A percentile compares a stretch with the other conserved stretches of the same genome.
These are phyloP conservation scores for Ceryle rudis DNA, from an alignment of 2,797 vertebrate genomes.

Conservation along the genomic window DNA sequence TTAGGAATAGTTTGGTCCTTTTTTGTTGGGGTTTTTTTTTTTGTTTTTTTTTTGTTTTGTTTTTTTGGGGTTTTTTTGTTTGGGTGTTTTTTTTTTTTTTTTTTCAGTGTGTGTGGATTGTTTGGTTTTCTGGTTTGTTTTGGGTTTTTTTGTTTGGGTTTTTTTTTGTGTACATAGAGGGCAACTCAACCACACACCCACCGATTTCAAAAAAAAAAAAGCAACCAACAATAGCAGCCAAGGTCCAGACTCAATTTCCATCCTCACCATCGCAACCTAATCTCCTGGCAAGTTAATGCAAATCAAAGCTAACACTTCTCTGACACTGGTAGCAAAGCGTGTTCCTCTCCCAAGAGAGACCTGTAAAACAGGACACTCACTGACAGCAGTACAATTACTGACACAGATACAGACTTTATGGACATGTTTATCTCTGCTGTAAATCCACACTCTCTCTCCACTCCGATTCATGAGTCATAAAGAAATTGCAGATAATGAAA, in stretches of 20 bases:
- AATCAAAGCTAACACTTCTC: constrained; percentile 77
- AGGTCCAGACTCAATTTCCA: constrained; percentile 68
- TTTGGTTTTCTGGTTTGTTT: too few species aligned
- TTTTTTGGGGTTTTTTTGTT: too few species aligned
- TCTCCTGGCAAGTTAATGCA: constrained; percentile 78
- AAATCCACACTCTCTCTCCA: constrained; percentile 86
- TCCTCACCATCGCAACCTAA: constrained; percentile 67
- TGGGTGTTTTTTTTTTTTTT: background rate
- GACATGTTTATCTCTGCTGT: constrained; percentile 87
- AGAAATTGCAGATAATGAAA: constrained; percentile 89
- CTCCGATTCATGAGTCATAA: constrained; percentile 85
- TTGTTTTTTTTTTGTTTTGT: too few species aligned
- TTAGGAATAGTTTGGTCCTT: too few species aligned
- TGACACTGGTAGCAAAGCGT: constrained; percentile 70
- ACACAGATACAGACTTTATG: constrained; percentile 87
- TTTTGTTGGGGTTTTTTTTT: background rate
- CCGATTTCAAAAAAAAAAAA: background rate
- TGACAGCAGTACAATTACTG: constrained; percentile 88
- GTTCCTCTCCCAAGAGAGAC: constrained; percentile 81
- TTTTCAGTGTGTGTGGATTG: background rate
- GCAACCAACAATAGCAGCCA: constrained; percentile 40
- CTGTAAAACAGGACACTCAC: constrained; percentile 86
- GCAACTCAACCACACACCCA: background rate
- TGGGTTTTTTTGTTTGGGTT: background rate
- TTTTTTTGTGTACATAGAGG: background rate